Conservation (phyloP, 2,797 vertebrate species). For the Characodon lateralis region DNA sequence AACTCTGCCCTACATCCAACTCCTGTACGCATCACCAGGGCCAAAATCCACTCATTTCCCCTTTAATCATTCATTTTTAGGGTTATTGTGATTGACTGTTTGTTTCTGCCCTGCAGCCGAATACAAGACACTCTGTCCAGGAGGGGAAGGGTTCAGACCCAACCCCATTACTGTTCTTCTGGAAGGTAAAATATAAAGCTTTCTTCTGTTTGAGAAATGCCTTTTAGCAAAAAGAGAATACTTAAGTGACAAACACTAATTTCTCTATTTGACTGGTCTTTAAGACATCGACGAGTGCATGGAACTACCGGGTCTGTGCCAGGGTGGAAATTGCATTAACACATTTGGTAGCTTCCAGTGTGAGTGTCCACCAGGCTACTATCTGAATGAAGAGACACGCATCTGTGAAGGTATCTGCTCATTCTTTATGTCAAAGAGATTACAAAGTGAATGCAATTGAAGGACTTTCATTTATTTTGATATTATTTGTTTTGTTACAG, state of each 20-base stretch:
- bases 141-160: slow-evolving; percentile 93
- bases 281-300: slow-evolving; percentile 95
- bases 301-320: slow-evolving; percentile 92
- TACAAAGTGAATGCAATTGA: background rate
- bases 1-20: slow-evolving; percentile 89
- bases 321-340: slow-evolving; percentile 92
- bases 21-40: slow-evolving; percentile 82
- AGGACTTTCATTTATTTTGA: background rate
- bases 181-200: slow-evolving; percentile 82
- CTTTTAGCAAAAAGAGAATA: background rate
- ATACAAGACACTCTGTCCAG: slow-evolving; percentile 94
- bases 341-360: slow-evolving; percentile 97
- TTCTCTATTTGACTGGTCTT: slow-evolving; percentile 7
- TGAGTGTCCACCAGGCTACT: slow-evolving; percentile 91
- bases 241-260: background rate
- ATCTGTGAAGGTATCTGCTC: slow-evolving; percentile 88
- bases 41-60: background rate
- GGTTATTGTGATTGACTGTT: background rate
- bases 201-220: background rate
- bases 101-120: slow-evolving; percentile 79
- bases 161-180: slow-evolving; percentile 94
- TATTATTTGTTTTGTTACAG: slow-evolving; percentile 64
- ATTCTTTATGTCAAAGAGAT: background rate
- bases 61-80: background rate
- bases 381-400: slow-evolving; percentile 88